Conservation (phyloP, 2,113 vertebrate species). For the Noturus placidus region DNA sequence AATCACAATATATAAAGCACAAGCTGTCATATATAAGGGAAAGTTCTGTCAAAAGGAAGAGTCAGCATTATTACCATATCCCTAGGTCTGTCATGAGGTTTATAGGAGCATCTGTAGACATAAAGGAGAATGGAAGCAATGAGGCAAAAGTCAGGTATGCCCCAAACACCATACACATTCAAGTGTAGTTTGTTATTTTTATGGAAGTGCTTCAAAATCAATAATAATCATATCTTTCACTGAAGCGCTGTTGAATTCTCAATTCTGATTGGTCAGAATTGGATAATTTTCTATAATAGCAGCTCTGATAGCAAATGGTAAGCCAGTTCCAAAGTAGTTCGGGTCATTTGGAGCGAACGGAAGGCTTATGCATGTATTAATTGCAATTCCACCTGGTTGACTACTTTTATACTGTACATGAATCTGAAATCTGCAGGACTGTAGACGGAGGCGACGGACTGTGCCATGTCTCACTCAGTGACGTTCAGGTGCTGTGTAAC, state of each 20-base stretch:
- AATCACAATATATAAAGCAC: too few relatives aligned
- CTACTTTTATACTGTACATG: neutral
- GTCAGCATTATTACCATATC: neutral
- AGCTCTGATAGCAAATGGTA: neutral
- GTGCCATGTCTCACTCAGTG: conserved; percentile 58
- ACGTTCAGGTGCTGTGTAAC: conserved; percentile 67
- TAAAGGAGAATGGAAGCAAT: neutral
- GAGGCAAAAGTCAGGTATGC: conserved; percentile 2
- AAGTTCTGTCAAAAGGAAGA: neutral
- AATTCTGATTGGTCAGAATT: neutral
- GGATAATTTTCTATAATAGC: neutral
- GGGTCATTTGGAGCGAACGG: neutral
- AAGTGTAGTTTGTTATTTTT: neutral
- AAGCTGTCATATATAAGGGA: neutral
- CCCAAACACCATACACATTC: neutral
- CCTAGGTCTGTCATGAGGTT: conserved; percentile 25
- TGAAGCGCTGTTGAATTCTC: neutral
- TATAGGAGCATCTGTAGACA: neutral
- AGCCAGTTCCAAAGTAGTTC: neutral
- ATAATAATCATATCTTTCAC: neutral
- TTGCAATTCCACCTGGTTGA: neutral
- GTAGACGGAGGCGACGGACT: conserved; percentile 54
- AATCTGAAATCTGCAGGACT: conserved; percentile 53
- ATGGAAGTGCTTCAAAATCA: neutral
- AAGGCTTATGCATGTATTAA: neutral